Conservation (phyloP, 2,888 invertebrate species). For the Rhorus exstirpatorius region DNA sequence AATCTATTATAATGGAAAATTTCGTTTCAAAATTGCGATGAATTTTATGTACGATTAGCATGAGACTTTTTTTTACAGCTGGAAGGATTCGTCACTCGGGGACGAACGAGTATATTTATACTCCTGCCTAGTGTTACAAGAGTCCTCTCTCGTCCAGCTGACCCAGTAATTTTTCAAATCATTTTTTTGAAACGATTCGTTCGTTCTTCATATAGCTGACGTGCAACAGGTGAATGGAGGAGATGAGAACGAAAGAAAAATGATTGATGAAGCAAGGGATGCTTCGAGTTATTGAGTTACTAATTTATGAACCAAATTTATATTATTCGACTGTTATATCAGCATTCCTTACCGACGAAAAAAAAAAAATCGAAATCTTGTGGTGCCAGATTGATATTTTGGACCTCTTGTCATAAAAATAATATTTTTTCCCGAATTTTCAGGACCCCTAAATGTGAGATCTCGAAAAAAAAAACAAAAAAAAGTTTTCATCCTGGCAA, state of each 20-base stretch:
- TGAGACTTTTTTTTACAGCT: background rate
- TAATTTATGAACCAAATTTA: background rate
- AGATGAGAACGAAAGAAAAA: background rate
- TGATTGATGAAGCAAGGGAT: background rate
- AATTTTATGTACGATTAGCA: background rate
- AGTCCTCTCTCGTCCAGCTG: constrained; percentile 30
- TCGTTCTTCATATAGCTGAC: background rate
- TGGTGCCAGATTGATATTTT: too few species aligned
- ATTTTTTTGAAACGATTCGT: background rate
- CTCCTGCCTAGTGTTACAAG: constrained; percentile 5
- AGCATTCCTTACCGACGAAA: too few species aligned
- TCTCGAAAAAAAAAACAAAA: too few species aligned
- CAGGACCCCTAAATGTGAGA: too few species aligned
- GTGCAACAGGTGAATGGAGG: background rate
- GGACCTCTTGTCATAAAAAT: too few species aligned
- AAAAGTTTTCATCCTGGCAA: too few species aligned
- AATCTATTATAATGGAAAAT: background rate
- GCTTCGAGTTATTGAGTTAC: background rate
- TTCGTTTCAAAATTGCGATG: background rate
- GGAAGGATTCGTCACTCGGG: background rate
- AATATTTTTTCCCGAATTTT: too few species aligned
- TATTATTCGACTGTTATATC: too few species aligned
- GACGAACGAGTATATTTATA: constrained; percentile 23
- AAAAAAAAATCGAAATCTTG: too few species aligned
- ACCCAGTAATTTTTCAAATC: constrained; percentile 46